Conservation (phyloP, 2,797 vertebrate genomes). For the Syngnathus acus region DNA sequence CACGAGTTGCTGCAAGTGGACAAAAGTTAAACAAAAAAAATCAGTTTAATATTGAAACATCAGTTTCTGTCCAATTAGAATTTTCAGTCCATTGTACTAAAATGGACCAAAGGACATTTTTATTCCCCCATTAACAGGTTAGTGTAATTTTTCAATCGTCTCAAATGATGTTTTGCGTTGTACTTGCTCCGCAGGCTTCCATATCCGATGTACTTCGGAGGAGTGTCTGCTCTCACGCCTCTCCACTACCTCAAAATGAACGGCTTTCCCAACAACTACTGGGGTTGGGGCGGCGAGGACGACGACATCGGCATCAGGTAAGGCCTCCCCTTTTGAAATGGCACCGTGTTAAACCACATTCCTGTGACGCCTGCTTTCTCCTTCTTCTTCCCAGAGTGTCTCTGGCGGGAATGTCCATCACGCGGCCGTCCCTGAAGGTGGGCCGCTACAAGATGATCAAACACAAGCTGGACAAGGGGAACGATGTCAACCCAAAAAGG, state of each 20-base stretch:
- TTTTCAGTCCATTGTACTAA: no score
- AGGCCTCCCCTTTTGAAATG: conserved; percentile 7
- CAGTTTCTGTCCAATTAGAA: no score
- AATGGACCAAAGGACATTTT: no score
- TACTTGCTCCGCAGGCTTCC: conserved; percentile 61
- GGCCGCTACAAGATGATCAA: conserved; percentile 83
- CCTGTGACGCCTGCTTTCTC: neutral
- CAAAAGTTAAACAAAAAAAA: no score
- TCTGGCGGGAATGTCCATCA: conserved; percentile 75
- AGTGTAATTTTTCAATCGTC: no score
- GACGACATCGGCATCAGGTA: conserved; percentile 75
- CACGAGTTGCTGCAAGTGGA: no score
- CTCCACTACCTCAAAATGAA: conserved; percentile 80
- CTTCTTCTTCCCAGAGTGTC: conserved; percentile 63
- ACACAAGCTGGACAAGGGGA: conserved; percentile 76
- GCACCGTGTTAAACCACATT: neutral
- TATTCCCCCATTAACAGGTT: no score
- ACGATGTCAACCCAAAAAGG: conserved; percentile 74
- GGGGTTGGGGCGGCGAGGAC: conserved; percentile 79
- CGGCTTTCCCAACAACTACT: conserved; percentile 79
- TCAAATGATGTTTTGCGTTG: no score
- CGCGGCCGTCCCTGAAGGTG: conserved; percentile 68
- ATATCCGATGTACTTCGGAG: conserved; percentile 76
- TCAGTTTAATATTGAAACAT: no score
- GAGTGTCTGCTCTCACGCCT: conserved; percentile 74